These are phyloP conservation scores for Leiothrix lutea DNA, from an alignment of 2,113 vertebrate species.

Conservation along the genomic window DNA sequence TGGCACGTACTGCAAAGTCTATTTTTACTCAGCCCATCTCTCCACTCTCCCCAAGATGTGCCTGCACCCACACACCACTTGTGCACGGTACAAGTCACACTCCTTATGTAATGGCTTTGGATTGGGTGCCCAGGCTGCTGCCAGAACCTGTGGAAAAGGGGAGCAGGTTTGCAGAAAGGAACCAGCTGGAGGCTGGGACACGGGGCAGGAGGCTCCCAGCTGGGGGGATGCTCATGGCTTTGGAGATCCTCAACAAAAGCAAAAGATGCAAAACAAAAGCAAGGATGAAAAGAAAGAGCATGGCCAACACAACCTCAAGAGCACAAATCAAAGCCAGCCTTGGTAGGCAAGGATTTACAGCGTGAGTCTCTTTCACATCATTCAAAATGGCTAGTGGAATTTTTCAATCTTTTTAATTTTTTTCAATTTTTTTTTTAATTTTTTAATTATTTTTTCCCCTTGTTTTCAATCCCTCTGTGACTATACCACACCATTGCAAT, in stretches of 20 bases:
- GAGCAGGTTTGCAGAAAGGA: not conserved
- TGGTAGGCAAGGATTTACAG: not conserved
- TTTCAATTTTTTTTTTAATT: no score
- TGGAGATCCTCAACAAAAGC: not conserved
- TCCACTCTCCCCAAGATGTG: not conserved
- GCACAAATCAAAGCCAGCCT: not conserved
- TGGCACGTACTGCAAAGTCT: not conserved
- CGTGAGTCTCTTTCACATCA: not conserved
- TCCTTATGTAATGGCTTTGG: not conserved
- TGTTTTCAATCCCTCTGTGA: not conserved
- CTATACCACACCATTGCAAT: accelerated
- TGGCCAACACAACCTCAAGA: not conserved
- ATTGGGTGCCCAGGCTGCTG: not conserved
- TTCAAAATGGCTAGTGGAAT: not conserved
- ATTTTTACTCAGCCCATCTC: conserved; percentile 36
- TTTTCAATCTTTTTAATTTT: not conserved
- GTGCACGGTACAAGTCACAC: not conserved
- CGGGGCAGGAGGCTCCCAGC: accelerated
- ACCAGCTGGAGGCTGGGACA: not conserved
- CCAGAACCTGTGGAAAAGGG: not conserved
- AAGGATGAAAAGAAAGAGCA: not conserved
- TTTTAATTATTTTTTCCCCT: no score
- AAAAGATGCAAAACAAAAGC: not conserved
- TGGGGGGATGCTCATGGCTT: not conserved
- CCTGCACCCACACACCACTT: conserved; percentile 51